Evolutionary conservation across 2,888 invertebrate genomes (phyloP).

Genomic region (Heteromurus nitidus): DNA sequence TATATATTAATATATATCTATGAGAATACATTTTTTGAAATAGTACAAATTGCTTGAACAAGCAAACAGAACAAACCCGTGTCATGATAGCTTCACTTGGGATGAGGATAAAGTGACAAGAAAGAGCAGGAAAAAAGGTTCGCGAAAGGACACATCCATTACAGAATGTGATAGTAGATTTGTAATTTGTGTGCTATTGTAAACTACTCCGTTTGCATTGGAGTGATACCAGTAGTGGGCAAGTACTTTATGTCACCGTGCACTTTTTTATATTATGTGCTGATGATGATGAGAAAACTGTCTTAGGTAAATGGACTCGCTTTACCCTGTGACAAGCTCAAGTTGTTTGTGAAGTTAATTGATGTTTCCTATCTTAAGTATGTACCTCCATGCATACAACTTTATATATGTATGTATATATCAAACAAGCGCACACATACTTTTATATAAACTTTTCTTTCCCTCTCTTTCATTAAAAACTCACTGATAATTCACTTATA

Average conservation of each 20-base stretch:
- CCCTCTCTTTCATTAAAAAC: neutral
- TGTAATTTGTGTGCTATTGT: slow-evolving; percentile 49
- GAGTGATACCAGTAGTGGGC: neutral
- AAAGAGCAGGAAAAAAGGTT: neutral
- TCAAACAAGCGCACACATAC: slow-evolving; percentile 9
- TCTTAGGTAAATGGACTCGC: slow-evolving; percentile 29
- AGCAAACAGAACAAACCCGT: neutral
- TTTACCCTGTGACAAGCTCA: slow-evolving; percentile 36
- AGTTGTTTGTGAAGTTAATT: slow-evolving; percentile 58
- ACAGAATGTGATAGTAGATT: slow-evolving; percentile 37
- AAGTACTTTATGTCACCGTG: neutral
- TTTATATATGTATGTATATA: neutral
- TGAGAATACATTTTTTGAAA: slow-evolving; percentile 10
- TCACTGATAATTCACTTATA: slow-evolving; percentile 41
- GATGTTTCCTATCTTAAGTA: slow-evolving; percentile 49
- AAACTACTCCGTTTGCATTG: neutral
- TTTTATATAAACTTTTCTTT: neutral
- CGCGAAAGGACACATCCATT: slow-evolving; percentile 17
- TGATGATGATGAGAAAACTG: slow-evolving; percentile 45
- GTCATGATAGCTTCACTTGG: neutral
- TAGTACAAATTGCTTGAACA: neutral
- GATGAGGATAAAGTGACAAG: slow-evolving; percentile 25
- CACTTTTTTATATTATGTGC: too few relatives aligned
- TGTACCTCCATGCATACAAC: neutral
- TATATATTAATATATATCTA: too few relatives aligned